A percentile compares a stretch with the other conserved stretches of the same genome.
These are phyloP conservation scores for Dermatemys mawii DNA, from an alignment of 2,113 vertebrate species.

Conservation along the genomic window DNA sequence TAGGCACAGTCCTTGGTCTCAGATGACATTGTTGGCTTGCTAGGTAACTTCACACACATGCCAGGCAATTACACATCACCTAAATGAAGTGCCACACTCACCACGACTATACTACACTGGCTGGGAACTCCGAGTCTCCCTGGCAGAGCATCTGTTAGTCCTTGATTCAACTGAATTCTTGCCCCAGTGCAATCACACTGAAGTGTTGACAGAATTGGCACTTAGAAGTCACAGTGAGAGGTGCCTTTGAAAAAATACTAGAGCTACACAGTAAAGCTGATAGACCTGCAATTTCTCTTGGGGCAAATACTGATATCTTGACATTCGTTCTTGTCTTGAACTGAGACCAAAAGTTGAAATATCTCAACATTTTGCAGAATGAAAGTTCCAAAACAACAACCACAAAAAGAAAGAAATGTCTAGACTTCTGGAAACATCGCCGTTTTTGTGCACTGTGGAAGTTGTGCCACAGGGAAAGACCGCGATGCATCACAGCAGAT, in stretches of 20 bases:
- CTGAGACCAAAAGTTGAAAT: background rate
- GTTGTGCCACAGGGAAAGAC: background rate
- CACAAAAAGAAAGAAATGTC: background rate
- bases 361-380: background rate
- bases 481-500: background rate
- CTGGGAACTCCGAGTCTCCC: background rate
- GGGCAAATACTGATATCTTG: background rate
- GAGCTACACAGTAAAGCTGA: background rate
- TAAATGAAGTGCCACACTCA: background rate
- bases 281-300: background rate
- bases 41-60: background rate
- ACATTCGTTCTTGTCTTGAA: background rate
- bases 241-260: background rate
- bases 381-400: background rate
- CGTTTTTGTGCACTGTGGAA: rapidly evolving
- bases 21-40: background rate
- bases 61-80: background rate
- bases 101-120: background rate
- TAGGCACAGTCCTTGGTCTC: background rate
- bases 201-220: background rate
- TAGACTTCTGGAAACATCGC: background rate
- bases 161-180: background rate
- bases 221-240: background rate
- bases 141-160: background rate
- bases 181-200: background rate